phyloP scores from a whole-genome alignment of 2,888 invertebrate genomes.

The Hoplodrina ambigua region DNA sequence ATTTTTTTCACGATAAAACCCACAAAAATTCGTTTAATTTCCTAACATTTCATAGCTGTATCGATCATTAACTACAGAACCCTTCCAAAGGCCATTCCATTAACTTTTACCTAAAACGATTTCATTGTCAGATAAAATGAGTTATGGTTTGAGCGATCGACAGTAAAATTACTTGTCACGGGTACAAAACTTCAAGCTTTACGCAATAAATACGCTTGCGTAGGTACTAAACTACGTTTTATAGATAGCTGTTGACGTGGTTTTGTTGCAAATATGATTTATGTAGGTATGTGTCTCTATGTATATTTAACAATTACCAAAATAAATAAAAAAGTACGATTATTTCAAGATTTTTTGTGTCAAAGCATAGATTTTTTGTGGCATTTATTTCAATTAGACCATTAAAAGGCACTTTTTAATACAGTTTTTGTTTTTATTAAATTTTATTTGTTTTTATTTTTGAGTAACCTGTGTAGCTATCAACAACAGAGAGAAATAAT shows the following conservation, averaged over 20 bases:
- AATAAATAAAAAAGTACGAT: too few species aligned
- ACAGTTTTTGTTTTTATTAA: too few species aligned
- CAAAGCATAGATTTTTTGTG: too few species aligned
- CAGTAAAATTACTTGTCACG: constrained; percentile 31
- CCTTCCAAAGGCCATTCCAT: constrained; percentile 30
- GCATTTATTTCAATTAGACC: too few species aligned
- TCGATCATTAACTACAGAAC: constrained; percentile 3
- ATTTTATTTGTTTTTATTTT: too few species aligned
- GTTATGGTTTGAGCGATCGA: constrained; percentile 30
- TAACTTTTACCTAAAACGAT: constrained; percentile 40
- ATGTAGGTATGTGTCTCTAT: too few species aligned
- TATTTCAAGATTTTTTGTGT: too few species aligned
- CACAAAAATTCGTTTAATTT: constrained; percentile 7
- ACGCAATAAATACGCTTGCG: not conserved
- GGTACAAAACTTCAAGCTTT: not conserved
- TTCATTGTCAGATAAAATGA: constrained; percentile 52
- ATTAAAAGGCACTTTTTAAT: too few species aligned
- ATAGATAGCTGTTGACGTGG: not conserved
- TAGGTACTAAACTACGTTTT: not conserved
- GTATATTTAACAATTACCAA: too few species aligned
- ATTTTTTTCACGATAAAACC: not conserved
- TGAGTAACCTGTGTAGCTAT: too few species aligned
- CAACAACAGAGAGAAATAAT: too few species aligned
- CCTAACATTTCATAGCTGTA: not conserved
- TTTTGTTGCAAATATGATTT: not conserved